Evolutionary conservation across 2,888 invertebrate genomes (phyloP).

Genomic region (Cephus spinipes): DNA sequence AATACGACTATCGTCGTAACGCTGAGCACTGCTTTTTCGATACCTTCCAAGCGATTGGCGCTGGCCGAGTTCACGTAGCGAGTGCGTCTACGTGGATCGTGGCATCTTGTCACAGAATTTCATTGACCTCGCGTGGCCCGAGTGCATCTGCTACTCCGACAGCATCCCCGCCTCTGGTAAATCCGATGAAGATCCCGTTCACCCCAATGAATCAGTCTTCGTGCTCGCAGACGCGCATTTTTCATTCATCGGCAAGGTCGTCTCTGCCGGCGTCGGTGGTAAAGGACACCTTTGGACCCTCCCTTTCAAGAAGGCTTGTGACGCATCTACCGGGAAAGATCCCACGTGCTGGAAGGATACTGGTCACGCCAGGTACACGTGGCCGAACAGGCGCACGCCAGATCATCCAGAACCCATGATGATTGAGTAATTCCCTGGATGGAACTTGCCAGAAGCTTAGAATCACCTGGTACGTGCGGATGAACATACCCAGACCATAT

Average conservation of each 20-base stretch:
- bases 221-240: not conserved
- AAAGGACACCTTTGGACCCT: no score
- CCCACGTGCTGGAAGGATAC: not conserved
- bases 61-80: not conserved
- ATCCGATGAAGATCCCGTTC: not conserved
- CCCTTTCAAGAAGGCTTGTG: not conserved
- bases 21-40: constrained; percentile 5
- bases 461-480: not conserved
- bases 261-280: not conserved
- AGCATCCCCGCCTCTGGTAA: not conserved
- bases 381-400: not conserved
- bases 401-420: not conserved
- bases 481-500: not conserved
- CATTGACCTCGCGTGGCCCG: not conserved
- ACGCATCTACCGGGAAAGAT: not conserved
- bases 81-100: not conserved
- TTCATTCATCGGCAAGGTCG: not conserved
- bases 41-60: not conserved
- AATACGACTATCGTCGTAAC: not conserved
- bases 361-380: not conserved
- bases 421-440: not conserved
- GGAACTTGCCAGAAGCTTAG: not conserved
- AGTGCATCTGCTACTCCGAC: not conserved
- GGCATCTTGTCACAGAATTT: not conserved
- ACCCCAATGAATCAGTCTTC: not conserved